These are phyloP conservation scores for Andrena cerasifolii DNA, from an alignment of 1,140 invertebrate genomes.

Conservation along the genomic window DNA sequence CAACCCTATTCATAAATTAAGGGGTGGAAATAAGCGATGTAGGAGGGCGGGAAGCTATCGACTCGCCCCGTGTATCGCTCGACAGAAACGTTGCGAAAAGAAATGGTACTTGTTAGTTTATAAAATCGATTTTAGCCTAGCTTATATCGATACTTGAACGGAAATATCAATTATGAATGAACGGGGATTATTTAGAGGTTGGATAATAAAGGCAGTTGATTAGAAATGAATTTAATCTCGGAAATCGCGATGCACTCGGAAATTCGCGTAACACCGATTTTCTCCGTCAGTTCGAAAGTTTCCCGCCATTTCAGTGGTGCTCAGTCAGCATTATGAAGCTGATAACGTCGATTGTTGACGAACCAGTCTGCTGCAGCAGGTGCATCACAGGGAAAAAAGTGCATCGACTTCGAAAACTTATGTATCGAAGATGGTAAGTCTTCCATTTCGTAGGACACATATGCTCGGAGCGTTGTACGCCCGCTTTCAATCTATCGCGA, in stretches of 20 bases:
- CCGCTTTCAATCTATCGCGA: background rate
- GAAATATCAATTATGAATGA: background rate
- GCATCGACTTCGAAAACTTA: conserved; percentile 56
- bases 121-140: background rate
- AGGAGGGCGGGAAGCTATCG: background rate
- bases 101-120: background rate
- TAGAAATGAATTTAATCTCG: background rate
- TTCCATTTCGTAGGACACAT: conserved; percentile 10
- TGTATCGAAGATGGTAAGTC: conserved; percentile 52
- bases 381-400: conserved; percentile 53
- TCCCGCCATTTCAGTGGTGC: conserved; percentile 52
- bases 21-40: background rate
- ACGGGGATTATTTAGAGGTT: background rate
- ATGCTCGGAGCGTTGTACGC: background rate
- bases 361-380: conserved; percentile 60
- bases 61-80: background rate
- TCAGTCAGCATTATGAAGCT: conserved; percentile 43
- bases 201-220: background rate
- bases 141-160: background rate
- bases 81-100: background rate
- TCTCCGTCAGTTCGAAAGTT: conserved; percentile 31
- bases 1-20: conserved; percentile 40
- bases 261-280: background rate
- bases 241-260: no score
- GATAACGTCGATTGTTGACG: conserved; percentile 62